Evolutionary conservation across 2,888 invertebrate genomes (phyloP), one percentile per base, ranked within the genome.

Genomic region (Cephus runcator): DNA sequence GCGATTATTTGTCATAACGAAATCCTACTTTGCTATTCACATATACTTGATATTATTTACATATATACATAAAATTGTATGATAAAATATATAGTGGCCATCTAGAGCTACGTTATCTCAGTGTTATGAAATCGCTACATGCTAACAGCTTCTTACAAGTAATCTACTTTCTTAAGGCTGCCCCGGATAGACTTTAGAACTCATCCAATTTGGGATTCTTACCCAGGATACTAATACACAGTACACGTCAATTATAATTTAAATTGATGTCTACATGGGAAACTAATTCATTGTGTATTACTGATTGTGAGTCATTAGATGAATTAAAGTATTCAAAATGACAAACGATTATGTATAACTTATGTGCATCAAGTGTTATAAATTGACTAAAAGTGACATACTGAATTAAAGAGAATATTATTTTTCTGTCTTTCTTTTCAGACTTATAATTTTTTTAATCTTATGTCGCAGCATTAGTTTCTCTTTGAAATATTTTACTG

Each of bases 81-180:
- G 89, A 88, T 89, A 89, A 89, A 89, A 89, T 89, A 88, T 88
- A 88, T 85, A 79, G 84, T 82, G 82, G 85, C 85, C 80, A 85
- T 82, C 86, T 86, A 88, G 80, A 81, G 76, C 83, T 82, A 84
- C 80, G 69, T 81, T 77, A 76, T 69, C 79, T 79, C 73, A 83
- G 71, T 80, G 78, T 83, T 79, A 69, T 36, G 73, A 83, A 74
- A 78, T 69, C 78, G 78, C 75, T 80, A 75, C 81, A 79, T 81
- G 23, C 56, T 56, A 56, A 84, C 75, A 78, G 83, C 81, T 74
- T 76, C 31, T 69, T 69, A 71, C 33, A 73, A 36, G 34, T 71
- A 56, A 36, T 69, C 73, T 78, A 76, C 73, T 69, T 73, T 79
- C 69, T 73, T 77, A 79, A 77, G 76, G 76, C 79, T 76, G 73